A percentile compares a stretch with the other conserved stretches of the same genome.
Conservation (phyloP, 2,113 vertebrate species). For the Nematolebias whitei region DNA sequence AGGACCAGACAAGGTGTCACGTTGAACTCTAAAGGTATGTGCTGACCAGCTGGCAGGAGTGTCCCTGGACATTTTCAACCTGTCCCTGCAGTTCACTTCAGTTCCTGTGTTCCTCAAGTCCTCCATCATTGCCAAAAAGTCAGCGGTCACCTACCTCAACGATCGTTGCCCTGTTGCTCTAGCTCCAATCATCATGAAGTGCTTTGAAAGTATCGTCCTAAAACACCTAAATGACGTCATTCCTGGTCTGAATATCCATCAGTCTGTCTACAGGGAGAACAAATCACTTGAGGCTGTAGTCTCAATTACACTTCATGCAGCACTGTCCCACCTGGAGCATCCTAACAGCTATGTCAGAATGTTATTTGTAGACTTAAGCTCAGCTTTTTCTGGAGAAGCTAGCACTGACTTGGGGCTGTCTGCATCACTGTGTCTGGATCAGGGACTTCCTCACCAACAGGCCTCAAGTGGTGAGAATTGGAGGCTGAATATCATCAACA, state of each 20-base stretch:
- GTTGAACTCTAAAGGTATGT: neutral
- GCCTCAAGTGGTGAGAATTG: neutral
- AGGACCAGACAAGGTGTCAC: neutral
- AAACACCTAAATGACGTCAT: neutral
- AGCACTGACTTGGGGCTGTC: neutral
- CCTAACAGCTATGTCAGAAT: neutral
- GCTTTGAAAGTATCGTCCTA: too few species aligned
- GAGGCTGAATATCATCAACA: neutral
- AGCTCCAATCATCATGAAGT: too few species aligned
- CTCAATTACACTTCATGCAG: neutral
- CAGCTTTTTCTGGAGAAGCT: neutral
- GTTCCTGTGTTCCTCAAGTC: too few species aligned
- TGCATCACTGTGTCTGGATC: neutral
- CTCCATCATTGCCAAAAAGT: too few species aligned
- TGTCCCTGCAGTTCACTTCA: too few species aligned
- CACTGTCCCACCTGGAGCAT: neutral
- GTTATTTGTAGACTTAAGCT: neutral
- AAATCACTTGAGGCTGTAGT: neutral
- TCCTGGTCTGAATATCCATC: neutral
- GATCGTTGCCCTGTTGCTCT: too few species aligned
- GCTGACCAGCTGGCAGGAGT: too few species aligned
- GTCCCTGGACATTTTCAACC: too few species aligned
- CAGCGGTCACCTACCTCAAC: too few species aligned
- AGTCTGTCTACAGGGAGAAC: neutral
- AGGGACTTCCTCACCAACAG: neutral